Conservation (phyloP, 2,888 invertebrate genomes). For the Ptychoptera contaminata region DNA sequence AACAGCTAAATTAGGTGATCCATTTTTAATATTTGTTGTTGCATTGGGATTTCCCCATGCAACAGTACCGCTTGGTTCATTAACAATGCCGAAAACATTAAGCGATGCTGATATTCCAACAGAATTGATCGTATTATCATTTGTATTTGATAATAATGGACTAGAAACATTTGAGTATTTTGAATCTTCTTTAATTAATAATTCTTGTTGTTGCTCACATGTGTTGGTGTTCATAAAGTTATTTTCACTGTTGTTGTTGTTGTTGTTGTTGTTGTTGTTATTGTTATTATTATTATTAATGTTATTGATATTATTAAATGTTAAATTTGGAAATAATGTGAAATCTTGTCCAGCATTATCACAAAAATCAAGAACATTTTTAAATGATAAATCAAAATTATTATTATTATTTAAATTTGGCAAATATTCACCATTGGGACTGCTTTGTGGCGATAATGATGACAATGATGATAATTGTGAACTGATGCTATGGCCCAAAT, state of each 20-base stretch:
- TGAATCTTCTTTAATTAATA: neutral
- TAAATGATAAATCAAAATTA: no score
- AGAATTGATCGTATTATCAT: neutral
- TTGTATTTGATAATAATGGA: neutral
- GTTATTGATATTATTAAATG: neutral
- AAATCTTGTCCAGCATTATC: no score
- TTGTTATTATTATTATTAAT: neutral
- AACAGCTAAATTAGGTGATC: slow-evolving; percentile 1
- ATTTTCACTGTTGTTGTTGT: neutral
- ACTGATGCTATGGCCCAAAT: no score
- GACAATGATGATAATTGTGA: no score
- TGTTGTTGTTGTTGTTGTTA: neutral
- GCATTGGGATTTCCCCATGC: neutral
- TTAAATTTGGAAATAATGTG: neutral
- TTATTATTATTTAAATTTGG: no score
- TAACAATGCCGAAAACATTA: neutral
- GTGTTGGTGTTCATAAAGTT: no score
- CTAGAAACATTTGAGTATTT: slow-evolving; percentile 4
- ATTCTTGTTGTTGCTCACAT: neutral
- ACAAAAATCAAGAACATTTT: no score
- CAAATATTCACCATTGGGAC: no score
- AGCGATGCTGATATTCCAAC: no score
- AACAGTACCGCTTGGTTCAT: neutral
- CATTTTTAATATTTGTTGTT: neutral
- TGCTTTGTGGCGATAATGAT: no score